Evolutionary conservation across 2,797 vertebrate species (phyloP).

Genomic region (Acanthis flammea): DNA sequence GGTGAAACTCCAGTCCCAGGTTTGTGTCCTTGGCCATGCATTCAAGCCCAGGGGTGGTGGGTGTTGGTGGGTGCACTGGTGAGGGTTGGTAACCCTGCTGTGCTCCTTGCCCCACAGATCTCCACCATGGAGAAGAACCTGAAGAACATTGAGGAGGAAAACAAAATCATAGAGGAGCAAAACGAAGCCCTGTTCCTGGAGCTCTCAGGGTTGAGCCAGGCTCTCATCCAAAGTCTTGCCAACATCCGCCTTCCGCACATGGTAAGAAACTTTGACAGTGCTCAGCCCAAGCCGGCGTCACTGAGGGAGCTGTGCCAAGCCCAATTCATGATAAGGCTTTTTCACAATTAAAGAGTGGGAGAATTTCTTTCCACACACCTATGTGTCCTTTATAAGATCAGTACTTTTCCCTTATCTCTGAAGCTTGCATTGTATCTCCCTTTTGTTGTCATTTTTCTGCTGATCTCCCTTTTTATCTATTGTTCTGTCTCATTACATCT

Average conservation of each 20-base stretch:
- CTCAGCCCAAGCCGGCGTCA: rapidly evolving
- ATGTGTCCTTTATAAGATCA: conserved; percentile 24
- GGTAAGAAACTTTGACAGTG: conserved; percentile 76
- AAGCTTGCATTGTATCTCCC: conserved; percentile 20
- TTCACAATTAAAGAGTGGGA: background rate
- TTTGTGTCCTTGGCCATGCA: background rate
- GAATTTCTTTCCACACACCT: background rate
- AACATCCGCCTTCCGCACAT: conserved; percentile 97
- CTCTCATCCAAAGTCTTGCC: conserved; percentile 95
- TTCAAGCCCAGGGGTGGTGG: rapidly evolving
- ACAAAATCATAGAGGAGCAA: conserved; percentile 98
- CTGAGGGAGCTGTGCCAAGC: background rate
- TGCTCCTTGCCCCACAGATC: conserved; percentile 77
- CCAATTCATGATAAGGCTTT: background rate
- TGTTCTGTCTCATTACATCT: conserved; percentile 56
- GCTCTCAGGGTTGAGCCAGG: conserved; percentile 95
- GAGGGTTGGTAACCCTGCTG: background rate
- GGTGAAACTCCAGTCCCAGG: conserved; percentile 98
- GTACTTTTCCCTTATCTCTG: conserved; percentile 28
- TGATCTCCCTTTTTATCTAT: conserved; percentile 38
- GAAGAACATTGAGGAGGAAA: conserved; percentile 95
- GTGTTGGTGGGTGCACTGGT: rapidly evolving
- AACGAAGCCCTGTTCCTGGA: conserved; percentile 97
- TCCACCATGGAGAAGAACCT: conserved; percentile 98
- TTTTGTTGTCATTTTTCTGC: conserved; percentile 55